These are phyloP conservation scores for Gobiocypris rarus DNA, from an alignment of 2,113 vertebrate genomes.

Conservation along the genomic window DNA sequence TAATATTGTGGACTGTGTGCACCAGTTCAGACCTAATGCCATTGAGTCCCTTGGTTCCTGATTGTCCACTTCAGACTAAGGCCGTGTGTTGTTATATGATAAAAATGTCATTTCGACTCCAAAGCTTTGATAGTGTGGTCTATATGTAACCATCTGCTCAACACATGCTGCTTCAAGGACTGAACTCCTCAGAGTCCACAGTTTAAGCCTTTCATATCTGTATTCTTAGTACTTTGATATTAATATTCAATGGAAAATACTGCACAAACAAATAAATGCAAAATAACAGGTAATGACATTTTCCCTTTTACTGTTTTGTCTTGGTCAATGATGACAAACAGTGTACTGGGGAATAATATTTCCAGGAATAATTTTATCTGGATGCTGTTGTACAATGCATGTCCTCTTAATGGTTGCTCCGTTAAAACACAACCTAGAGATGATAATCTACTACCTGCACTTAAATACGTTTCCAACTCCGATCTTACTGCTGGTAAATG, in stretches of 20 bases:
- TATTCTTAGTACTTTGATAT: background rate
- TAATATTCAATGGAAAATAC: background rate
- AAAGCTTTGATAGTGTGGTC: background rate
- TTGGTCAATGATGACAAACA: background rate
- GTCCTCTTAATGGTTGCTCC: background rate
- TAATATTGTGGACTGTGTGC: no score
- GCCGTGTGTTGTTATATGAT: background rate
- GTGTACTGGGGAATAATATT: background rate
- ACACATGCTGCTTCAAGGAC: background rate
- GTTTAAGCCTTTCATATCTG: background rate
- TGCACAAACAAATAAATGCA: background rate
- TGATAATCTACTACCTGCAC: background rate
- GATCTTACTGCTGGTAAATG: slow-evolving; percentile 16
- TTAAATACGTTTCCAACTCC: background rate
- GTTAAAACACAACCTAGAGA: background rate
- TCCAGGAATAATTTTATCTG: background rate
- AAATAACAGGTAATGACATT: background rate
- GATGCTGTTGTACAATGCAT: background rate
- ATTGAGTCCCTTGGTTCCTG: background rate
- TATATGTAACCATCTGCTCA: background rate
- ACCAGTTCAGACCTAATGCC: no score
- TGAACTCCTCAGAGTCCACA: background rate
- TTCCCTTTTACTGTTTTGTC: background rate
- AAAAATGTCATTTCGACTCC: background rate
- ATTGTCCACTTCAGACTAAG: background rate